Percentiles rank a stretch among this genome's conserved stretches.
These are phyloP conservation scores for Pristionchus japonicus DNA, from an alignment of 2,888 invertebrate species.

Conservation along the genomic window DNA sequence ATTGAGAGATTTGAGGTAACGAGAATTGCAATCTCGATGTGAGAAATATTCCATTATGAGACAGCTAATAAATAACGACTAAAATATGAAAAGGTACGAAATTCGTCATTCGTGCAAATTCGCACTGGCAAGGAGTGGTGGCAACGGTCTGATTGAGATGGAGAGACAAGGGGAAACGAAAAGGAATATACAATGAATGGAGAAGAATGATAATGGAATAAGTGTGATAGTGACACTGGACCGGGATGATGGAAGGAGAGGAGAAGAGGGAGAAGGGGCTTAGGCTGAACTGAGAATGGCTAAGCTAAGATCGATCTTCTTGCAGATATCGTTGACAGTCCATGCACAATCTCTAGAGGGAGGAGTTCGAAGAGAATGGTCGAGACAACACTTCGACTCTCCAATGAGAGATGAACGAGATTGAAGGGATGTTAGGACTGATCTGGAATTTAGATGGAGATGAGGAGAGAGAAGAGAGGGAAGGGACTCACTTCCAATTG, in stretches of 20 bases:
- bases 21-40: background rate
- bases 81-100: background rate
- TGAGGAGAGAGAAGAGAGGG: background rate
- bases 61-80: background rate
- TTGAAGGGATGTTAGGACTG: background rate
- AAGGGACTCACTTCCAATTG: background rate
- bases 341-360: slow-evolving; percentile 56
- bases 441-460: background rate
- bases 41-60: background rate
- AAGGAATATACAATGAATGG: background rate
- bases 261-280: background rate
- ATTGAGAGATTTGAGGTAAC: background rate
- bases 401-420: slow-evolving; percentile 40
- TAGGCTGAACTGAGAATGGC: background rate
- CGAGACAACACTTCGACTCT: slow-evolving; percentile 59
- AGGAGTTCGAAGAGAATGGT: slow-evolving; percentile 56
- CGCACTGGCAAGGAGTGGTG: slow-evolving; percentile 5
- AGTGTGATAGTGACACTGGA: background rate
- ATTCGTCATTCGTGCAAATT: background rate
- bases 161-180: background rate
- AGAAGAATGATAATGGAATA: background rate
- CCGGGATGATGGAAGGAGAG: background rate
- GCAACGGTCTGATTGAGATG: slow-evolving; percentile 1
- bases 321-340: slow-evolving; percentile 58
- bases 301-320: slow-evolving; percentile 46